Percentiles rank a stretch among this genome's conserved stretches.
Evolutionary conservation across 2,888 invertebrate species (phyloP).

Genomic region (Tillus elongatus): DNA sequence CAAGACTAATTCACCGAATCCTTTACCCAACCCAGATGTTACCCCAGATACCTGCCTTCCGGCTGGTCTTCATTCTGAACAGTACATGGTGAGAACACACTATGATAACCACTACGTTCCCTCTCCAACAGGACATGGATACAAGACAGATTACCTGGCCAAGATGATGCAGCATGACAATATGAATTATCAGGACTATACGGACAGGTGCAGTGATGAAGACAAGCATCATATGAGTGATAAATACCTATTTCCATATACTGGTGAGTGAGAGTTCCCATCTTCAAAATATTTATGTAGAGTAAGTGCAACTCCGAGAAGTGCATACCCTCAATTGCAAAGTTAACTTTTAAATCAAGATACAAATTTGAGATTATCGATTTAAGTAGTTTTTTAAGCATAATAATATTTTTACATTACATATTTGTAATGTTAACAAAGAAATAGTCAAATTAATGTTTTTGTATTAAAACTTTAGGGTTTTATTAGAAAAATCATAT

Average conservation of each 20-base stretch:
- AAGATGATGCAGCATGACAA: constrained; percentile 37
- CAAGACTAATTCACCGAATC: constrained; percentile 58
- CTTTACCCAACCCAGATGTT: constrained; percentile 68
- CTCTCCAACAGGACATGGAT: constrained; percentile 20
- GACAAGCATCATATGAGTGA: constrained; percentile 65
- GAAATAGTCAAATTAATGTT: no score
- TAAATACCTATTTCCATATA: constrained; percentile 77
- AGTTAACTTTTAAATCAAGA: no score
- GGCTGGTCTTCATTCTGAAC: constrained; percentile 43
- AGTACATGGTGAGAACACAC: constrained; percentile 39
- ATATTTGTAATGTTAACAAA: no score
- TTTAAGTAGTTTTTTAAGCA: no score
- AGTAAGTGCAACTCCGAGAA: no score
- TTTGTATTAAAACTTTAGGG: no score
- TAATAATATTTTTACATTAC: no score
- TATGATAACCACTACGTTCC: constrained; percentile 36
- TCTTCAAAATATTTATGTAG: no score
- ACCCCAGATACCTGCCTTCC: constrained; percentile 54
- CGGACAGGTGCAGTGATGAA: constrained; percentile 60
- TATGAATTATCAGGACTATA: constrained; percentile 47
- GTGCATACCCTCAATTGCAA: no score
- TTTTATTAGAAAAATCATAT: no score
- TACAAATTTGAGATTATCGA: no score
- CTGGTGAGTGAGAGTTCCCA: constrained; percentile 56
- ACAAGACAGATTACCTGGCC: constrained; percentile 32